Conservation (phyloP, 2,888 invertebrate genomes). For the Acanthopleura granulata region DNA sequence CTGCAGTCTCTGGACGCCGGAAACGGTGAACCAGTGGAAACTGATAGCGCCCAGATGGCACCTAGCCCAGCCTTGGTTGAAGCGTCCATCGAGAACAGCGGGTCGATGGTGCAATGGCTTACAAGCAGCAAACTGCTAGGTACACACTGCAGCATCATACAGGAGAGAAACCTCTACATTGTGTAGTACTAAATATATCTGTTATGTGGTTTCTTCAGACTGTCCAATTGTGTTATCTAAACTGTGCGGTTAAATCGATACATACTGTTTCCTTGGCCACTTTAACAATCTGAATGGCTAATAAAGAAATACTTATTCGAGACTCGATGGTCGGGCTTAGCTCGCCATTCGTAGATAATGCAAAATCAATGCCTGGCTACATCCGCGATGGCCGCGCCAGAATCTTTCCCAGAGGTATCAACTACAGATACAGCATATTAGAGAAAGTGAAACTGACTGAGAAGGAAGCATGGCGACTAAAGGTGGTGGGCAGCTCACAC, state of each 20-base stretch:
- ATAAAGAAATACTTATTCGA: conserved; percentile 13
- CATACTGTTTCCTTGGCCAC: neutral
- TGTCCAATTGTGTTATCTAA: conserved; percentile 11
- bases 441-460: neutral
- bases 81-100: neutral
- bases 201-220: neutral
- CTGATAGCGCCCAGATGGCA: conserved; percentile 7
- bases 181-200: conserved; percentile 1
- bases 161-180: neutral
- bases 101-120: neutral
- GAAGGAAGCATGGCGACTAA: neutral
- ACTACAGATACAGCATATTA: neutral
- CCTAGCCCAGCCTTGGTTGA: neutral
- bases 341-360: neutral
- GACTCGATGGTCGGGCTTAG: neutral
- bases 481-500: neutral
- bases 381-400: neutral
- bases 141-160: no score
- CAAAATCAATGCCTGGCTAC: neutral
- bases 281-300: conserved; percentile 2
- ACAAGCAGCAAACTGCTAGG: neutral
- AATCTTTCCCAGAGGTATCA: neutral
- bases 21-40: neutral
- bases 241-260: conserved; percentile 12
- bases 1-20: neutral